Percentiles rank a stretch among this genome's conserved stretches.
phyloP scores from a whole-genome alignment of 1,140 invertebrate genomes.

The Atopsyche davidsoni region DNA sequence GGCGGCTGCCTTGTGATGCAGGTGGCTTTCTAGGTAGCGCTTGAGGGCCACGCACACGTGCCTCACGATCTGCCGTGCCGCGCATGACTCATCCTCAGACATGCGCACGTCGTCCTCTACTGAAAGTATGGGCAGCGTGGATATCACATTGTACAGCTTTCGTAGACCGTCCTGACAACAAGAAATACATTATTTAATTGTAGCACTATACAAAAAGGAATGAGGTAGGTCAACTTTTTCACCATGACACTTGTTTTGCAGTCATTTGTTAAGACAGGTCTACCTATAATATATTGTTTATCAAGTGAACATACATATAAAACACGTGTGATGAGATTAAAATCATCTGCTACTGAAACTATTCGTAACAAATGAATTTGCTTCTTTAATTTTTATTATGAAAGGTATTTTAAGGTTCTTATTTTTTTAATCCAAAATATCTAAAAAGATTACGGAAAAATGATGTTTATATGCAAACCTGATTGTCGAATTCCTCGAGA shows the following conservation, averaged over 20 bases:
- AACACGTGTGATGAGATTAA: no score
- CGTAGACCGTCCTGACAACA: slow-evolving; percentile 75
- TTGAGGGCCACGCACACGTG: slow-evolving; percentile 89
- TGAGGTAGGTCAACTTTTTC: no score
- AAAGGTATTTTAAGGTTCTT: no score
- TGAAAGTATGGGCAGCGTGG: slow-evolving; percentile 72
- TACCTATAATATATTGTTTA: no score
- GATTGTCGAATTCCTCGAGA: slow-evolving; percentile 85
- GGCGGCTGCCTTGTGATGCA: slow-evolving; percentile 77
- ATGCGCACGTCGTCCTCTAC: slow-evolving; percentile 60
- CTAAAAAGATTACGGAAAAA: no score
- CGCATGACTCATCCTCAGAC: slow-evolving; percentile 87
- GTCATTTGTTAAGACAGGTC: no score
- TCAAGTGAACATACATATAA: no score
- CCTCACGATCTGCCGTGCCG: slow-evolving; percentile 87
- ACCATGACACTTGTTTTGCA: no score
- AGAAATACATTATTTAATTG: slow-evolving; percentile 4
- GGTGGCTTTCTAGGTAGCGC: slow-evolving; percentile 87
- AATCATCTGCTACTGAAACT: no score
- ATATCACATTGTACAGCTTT: slow-evolving; percentile 90
- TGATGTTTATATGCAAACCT: slow-evolving; percentile 46
- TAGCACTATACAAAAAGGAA: no score
- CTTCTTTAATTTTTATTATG: no score
- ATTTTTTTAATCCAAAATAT: neutral
- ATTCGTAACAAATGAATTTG: no score